Base-by-base conservation (phyloP, 2,888 invertebrate genomes). In the Allacma fusca region DNA sequence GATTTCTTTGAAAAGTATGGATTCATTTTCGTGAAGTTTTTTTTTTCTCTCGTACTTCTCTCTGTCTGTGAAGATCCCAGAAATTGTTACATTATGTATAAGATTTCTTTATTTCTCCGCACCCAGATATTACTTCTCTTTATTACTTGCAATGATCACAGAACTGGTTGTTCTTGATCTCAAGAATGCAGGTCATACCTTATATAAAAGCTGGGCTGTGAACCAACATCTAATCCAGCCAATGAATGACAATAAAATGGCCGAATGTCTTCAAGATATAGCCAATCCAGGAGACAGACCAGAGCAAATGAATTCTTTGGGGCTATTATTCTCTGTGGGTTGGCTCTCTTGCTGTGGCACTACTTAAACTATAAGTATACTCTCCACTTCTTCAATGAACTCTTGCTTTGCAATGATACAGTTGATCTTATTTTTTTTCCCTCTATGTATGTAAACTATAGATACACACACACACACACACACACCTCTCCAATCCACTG, bases 241-340 rank as follows among this genome's bases (percentile, higher is more conserved):
- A 75, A 75, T 68, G 57, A 69, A 69, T 75, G 69, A 68, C 68
- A 75, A 75, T 75, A 69, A 75, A 59, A 68, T 75, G 75, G 68
- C 75, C 65, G 73, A 57, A 34, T n/a, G 21, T 73, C 62, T 57
- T 40, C 2, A 23, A 29, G 73, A 70, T 44, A 65, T 26, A 70
- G 44, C 69, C 69, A 70, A 70, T 44, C 69, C n/a, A 50, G 50
- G 43, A 70, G 70, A 70, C 70, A 70, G 44, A 23, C 24, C 67
- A 70, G 50, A 50, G 50, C 50, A 50, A 50, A 50, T 50, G 50
- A 50, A 50, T 50, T 50, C 50, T 50, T 50, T 50, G 50, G 19
- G 50, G 50, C 50, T 50, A 50, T 50, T 50, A 50, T 50, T 50
- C 50, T 50, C 50, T 50, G 7, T 50, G 50, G n/a, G 50, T 50